phyloP scores from a whole-genome alignment of 2,888 invertebrate genomes.

The Margaritifera margaritifera region DNA sequence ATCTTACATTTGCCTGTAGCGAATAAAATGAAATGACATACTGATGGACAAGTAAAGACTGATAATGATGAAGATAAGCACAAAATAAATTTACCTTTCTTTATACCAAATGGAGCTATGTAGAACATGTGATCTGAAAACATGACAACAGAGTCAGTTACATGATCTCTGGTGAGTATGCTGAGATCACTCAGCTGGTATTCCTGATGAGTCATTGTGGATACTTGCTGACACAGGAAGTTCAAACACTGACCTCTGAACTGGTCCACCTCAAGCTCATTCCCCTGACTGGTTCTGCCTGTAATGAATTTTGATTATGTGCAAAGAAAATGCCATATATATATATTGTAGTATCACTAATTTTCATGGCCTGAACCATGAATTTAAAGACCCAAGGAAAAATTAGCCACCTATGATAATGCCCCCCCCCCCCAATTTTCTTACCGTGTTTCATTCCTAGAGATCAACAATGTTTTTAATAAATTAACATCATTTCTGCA shows the following conservation, averaged over 20 bases:
- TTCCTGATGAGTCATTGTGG: conserved; percentile 44
- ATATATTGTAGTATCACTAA: too few relatives aligned
- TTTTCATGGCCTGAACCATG: too few relatives aligned
- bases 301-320: neutral
- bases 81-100: conserved; percentile 74
- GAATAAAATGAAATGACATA: neutral
- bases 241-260: conserved; percentile 45
- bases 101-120: conserved; percentile 85
- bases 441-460: too few relatives aligned
- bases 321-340: too few relatives aligned
- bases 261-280: conserved; percentile 29
- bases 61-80: neutral
- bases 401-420: too few relatives aligned
- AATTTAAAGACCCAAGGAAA: too few relatives aligned
- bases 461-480: too few relatives aligned
- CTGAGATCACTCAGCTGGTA: conserved; percentile 39
- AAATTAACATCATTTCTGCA: too few relatives aligned
- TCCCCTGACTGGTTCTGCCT: conserved; percentile 48
- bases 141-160: conserved; percentile 58
- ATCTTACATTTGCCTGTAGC: too few relatives aligned
- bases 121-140: conserved; percentile 78
- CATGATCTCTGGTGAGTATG: conserved; percentile 28
- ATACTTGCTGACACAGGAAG: conserved; percentile 59
- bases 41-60: too few relatives aligned
- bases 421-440: too few relatives aligned